Evolutionary conservation across 2,888 invertebrate genomes (phyloP).

Genomic region (Apamea crenata): DNA sequence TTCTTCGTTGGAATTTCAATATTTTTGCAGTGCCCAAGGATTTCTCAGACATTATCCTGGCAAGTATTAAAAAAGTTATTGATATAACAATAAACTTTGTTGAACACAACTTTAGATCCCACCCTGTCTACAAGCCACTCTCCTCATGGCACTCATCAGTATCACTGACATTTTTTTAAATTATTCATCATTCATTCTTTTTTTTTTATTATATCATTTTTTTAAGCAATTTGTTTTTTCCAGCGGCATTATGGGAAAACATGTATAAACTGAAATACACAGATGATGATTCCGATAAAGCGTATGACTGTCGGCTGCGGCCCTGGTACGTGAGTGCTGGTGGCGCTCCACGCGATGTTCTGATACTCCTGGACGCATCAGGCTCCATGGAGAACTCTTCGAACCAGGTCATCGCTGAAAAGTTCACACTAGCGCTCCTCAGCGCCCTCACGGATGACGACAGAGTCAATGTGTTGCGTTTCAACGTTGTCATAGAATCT

Average conservation of each 20-base stretch:
- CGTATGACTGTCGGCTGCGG: conserved; percentile 86
- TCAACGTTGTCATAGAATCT: conserved; percentile 81
- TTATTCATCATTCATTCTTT: too few relatives aligned
- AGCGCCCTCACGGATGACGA: conserved; percentile 87
- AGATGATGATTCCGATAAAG: conserved; percentile 73
- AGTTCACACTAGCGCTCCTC: conserved; percentile 83
- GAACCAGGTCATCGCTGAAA: conserved; percentile 79
- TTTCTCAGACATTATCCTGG: conserved; percentile 87
- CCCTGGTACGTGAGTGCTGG: conserved; percentile 87
- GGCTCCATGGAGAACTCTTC: conserved; percentile 86
- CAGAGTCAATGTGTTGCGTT: conserved; percentile 84
- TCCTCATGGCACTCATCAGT: neutral
- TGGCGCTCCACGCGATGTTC: conserved; percentile 85
- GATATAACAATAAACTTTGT: neutral
- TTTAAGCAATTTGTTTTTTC: conserved; percentile 6
- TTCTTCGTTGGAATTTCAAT: conserved; percentile 84
- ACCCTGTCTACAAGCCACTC: neutral
- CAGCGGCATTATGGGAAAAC: conserved; percentile 84
- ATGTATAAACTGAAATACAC: conserved; percentile 79
- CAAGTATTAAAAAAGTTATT: conserved; percentile 52
- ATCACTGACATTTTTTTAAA: neutral
- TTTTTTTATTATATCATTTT: neutral
- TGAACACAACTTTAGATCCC: neutral
- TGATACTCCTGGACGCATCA: conserved; percentile 84
- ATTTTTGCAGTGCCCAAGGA: conserved; percentile 86